phyloP scores from a whole-genome alignment of 2,797 vertebrate genomes.

The Hyperoplus lanceolatus region DNA sequence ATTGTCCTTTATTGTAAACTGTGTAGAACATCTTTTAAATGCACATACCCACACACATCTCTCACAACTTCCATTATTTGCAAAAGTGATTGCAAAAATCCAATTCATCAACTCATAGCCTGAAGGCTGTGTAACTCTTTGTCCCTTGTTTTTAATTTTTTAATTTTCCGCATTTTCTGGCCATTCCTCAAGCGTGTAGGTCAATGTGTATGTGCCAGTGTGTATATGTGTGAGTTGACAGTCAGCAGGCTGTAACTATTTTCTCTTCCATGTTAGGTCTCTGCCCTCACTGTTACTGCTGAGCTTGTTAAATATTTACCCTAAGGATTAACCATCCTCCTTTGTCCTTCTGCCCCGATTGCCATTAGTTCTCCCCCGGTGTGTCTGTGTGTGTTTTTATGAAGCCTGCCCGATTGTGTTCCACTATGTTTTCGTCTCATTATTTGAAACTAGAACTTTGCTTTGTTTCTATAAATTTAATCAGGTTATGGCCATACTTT shows the following conservation, averaged over 20 bases:
- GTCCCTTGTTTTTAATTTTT: slow-evolving; percentile 26
- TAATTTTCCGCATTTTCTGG: slow-evolving; percentile 41
- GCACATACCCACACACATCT: not conserved
- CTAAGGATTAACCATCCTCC: slow-evolving; percentile 75
- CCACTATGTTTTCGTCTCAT: slow-evolving; percentile 36
- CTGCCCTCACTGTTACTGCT: slow-evolving; percentile 74
- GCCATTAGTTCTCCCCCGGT: slow-evolving; percentile 62
- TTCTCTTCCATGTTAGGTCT: slow-evolving; percentile 70
- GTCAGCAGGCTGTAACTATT: slow-evolving; percentile 66
- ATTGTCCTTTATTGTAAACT: not conserved
- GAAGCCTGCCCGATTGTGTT: slow-evolving; percentile 24
- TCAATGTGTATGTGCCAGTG: slow-evolving; percentile 7
- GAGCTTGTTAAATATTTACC: slow-evolving; percentile 86
- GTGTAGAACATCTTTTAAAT: not conserved
- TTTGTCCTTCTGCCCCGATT: slow-evolving; percentile 74
- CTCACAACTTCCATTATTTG: not conserved
- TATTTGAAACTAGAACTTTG: slow-evolving; percentile 36
- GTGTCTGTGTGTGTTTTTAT: slow-evolving; percentile 27
- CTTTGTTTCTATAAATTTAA: slow-evolving; percentile 22
- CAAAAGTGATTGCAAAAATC: not conserved
- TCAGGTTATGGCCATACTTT: slow-evolving; percentile 1
- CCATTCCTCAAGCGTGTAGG: slow-evolving; percentile 32
- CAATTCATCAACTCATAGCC: slow-evolving; percentile 43
- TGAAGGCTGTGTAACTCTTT: slow-evolving; percentile 26
- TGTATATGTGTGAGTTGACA: slow-evolving; percentile 45